phyloP scores from a whole-genome alignment of 2,888 invertebrate species.

The Heliconius erato region DNA sequence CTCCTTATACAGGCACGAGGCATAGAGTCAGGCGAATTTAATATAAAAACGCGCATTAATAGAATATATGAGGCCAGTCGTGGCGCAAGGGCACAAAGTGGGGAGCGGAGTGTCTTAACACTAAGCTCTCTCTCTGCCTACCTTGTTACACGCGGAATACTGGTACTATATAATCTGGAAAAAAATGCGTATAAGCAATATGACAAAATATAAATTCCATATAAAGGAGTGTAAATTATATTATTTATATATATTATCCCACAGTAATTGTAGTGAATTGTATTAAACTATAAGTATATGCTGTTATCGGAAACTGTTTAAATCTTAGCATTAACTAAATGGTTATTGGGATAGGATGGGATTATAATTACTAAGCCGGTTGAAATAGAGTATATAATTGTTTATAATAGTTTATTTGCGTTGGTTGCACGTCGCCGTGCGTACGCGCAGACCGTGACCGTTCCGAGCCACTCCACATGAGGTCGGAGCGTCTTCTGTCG shows the following conservation, averaged over 20 bases:
- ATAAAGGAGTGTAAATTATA: background rate
- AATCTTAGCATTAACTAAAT: background rate
- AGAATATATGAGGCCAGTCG: no score
- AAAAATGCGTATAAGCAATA: no score
- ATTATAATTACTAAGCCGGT: background rate
- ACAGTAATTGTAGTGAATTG: background rate
- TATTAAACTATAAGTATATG: background rate
- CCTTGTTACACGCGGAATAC: no score
- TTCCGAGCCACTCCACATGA: conserved; percentile 42
- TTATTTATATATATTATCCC: background rate
- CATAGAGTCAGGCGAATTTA: no score
- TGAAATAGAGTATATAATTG: background rate
- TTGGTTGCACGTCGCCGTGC: background rate
- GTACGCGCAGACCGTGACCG: conserved; percentile 48
- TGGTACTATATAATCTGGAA: no score
- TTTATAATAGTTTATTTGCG: background rate
- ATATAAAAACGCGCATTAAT: no score
- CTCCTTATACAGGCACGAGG: no score
- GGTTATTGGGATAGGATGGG: background rate
- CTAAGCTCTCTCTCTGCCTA: no score
- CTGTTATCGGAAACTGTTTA: background rate
- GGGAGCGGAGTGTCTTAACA: no score
- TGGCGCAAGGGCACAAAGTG: no score
- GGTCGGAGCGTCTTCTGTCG: conserved; percentile 42
- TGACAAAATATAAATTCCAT: no score